These are phyloP conservation scores for Meiosimyza decipiens DNA, from an alignment of 2,888 invertebrate species.

Conservation along the genomic window DNA sequence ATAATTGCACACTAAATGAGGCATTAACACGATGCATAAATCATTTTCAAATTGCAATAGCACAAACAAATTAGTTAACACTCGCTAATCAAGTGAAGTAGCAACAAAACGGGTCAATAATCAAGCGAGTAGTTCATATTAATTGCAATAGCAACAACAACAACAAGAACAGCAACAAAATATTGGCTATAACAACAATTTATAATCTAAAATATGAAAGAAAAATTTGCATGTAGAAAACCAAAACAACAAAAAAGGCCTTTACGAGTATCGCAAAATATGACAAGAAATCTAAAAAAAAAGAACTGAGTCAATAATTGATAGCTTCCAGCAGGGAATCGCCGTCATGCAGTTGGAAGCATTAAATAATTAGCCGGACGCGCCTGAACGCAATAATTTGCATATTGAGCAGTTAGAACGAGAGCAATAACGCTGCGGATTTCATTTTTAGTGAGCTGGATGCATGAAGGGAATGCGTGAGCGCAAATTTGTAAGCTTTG, in stretches of 20 bases:
- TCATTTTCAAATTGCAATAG: conserved; percentile 50
- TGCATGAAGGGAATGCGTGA: conserved; percentile 14
- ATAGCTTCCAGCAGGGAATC: conserved; percentile 42
- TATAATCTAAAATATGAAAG: conserved; percentile 2
- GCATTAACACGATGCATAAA: conserved; percentile 61
- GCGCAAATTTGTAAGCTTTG: conserved; percentile 37
- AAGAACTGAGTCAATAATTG: conserved; percentile 43
- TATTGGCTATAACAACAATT: not conserved
- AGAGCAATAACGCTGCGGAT: conserved; percentile 1
- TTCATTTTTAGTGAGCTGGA: not conserved
- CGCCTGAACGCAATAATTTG: conserved; percentile 51
- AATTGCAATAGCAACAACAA: conserved; percentile 21
- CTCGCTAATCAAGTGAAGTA: conserved; percentile 45
- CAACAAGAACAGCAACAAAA: conserved; percentile 40
- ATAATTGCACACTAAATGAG: conserved; percentile 60
- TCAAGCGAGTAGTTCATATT: conserved; percentile 54
- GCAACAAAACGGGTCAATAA: conserved; percentile 54
- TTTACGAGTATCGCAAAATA: not conserved
- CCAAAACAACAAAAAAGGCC: conserved; percentile 11
- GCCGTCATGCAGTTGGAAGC: conserved; percentile 35
- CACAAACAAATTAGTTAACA: conserved; percentile 55
- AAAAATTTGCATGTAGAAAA: conserved; percentile 44
- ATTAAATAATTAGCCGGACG: conserved; percentile 56
- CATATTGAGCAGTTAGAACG: conserved; percentile 45
- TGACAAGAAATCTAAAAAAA: conserved; percentile 1